Evolutionary conservation across 2,113 vertebrate genomes (phyloP).

Genomic region (Polyodon spathula): DNA sequence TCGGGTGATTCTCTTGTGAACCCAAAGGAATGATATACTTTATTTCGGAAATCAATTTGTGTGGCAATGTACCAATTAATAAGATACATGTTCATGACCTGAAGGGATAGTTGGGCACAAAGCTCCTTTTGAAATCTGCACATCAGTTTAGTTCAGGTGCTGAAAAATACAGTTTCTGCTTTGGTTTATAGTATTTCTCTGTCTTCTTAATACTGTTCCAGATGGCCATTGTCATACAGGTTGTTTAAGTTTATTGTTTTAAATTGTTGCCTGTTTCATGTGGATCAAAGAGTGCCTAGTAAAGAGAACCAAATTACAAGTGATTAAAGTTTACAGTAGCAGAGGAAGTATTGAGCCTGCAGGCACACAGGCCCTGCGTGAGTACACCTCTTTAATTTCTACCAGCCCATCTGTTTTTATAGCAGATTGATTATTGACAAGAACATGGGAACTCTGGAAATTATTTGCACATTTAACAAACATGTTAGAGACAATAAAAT

Average conservation of each 20-base stretch:
- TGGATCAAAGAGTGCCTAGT: conserved; percentile 21
- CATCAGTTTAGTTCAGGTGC: no score
- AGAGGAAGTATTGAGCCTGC: conserved; percentile 14
- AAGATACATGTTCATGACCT: no score
- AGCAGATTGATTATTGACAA: conserved; percentile 25
- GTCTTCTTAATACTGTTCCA: not conserved
- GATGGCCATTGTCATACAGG: conserved; percentile 8
- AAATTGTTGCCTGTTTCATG: conserved; percentile 10
- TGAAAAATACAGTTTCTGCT: no score
- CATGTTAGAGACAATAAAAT: conserved; percentile 22
- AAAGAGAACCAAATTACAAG: conserved; percentile 24
- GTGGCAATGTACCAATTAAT: no score
- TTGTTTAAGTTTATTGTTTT: conserved; percentile 20
- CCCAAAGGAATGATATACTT: no score
- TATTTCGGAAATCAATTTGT: no score
- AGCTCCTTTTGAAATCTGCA: no score
- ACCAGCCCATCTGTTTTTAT: conserved; percentile 14
- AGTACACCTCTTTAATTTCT: conserved; percentile 20
- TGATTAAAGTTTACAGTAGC: conserved; percentile 32
- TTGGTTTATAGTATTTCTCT: not conserved
- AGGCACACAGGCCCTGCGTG: conserved; percentile 20
- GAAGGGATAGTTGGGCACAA: no score
- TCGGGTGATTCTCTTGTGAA: no score
- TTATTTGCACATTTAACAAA: conserved; percentile 30
- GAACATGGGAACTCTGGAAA: conserved; percentile 12